Conservation (phyloP, 35 echinoderm and acorn worm genomes). For the Lytechinus pictus region DNA sequence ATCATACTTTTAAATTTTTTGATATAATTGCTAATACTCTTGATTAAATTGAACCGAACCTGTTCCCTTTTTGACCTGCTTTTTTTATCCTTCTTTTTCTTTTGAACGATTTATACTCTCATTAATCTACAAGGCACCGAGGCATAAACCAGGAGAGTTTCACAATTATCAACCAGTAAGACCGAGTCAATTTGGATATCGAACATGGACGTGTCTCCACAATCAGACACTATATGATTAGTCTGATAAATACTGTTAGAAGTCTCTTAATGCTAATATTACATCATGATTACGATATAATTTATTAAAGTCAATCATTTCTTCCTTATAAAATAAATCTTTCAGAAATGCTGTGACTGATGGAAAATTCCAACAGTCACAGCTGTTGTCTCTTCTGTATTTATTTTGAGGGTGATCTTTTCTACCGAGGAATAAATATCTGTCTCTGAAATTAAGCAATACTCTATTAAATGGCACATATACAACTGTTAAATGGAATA, state of each 20-base stretch:
- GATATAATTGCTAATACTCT: not conserved
- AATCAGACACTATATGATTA: not conserved
- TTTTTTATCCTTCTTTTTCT: not conserved
- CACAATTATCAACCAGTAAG: not conserved
- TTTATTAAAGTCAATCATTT: not conserved
- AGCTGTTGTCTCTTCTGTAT: not conserved
- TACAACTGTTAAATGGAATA: not conserved
- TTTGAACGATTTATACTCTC: slow-evolving; percentile 8
- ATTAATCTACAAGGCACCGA: slow-evolving; percentile 52
- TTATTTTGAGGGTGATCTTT: not conserved
- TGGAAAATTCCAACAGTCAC: not conserved
- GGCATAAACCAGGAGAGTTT: slow-evolving; percentile 46
- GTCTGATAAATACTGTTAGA: not conserved
- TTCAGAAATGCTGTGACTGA: not conserved
- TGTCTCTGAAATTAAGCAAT: not conserved
- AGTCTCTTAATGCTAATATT: not conserved
- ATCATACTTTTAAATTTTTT: not conserved
- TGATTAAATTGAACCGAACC: slow-evolving; percentile 8
- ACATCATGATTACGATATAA: not conserved
- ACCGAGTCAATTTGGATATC: slow-evolving; percentile 7
- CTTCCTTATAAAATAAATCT: not conserved
- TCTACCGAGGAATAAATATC: not conserved
- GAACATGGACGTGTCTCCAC: not conserved
- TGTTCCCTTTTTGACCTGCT: not conserved
- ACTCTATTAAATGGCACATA: not conserved